Conservation (phyloP, 2,113 vertebrate genomes). For the Onychostruthus taczanowskii region DNA sequence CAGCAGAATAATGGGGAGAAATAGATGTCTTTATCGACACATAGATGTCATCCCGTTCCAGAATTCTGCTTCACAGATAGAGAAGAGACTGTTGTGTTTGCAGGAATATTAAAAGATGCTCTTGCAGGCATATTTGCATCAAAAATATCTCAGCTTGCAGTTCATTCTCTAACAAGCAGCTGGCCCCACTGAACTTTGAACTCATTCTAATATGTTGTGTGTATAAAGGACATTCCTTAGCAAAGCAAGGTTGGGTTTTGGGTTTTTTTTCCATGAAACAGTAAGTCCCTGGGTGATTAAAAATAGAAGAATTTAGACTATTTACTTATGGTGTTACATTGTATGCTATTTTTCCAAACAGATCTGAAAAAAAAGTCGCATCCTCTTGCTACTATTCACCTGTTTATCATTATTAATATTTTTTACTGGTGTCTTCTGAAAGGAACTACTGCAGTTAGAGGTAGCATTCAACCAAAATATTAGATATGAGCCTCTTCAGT, state of each 20-base stretch:
- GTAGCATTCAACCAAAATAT: neutral
- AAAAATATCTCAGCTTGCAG: neutral
- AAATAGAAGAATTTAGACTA: neutral
- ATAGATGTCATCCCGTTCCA: neutral
- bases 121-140: neutral
- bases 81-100: neutral
- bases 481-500: neutral
- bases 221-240: neutral
- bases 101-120: neutral
- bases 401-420: neutral
- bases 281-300: neutral
- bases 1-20: neutral
- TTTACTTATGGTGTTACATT: neutral
- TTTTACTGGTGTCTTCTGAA: neutral
- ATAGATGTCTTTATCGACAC: neutral
- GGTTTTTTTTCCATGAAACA: neutral
- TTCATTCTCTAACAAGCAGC: neutral
- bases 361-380: neutral
- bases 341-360: neutral
- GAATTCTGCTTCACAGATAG: neutral
- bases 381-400: neutral
- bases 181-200: neutral
- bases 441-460: neutral
- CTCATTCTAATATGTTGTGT: neutral
- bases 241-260: neutral